phyloP scores from a whole-genome alignment of 2,113 vertebrate species.

The Sigmodon hispidus region DNA sequence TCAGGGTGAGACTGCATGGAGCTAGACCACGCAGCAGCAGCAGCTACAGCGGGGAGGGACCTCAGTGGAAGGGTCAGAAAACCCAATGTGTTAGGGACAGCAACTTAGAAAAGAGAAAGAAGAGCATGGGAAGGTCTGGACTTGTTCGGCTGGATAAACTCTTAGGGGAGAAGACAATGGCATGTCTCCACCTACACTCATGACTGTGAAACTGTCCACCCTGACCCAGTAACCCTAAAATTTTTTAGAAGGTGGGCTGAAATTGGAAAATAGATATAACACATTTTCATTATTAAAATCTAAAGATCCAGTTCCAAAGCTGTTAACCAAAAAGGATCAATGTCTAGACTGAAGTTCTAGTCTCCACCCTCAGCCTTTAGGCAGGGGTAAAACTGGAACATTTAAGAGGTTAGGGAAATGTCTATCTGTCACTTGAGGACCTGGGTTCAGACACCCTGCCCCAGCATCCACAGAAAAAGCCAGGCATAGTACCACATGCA shows the following conservation, averaged over 20 bases:
- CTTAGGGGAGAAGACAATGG: background rate
- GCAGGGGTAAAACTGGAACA: background rate
- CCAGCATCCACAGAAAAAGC: no score
- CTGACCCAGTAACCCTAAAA: background rate
- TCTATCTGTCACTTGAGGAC: background rate
- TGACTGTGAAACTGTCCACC: background rate
- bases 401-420: background rate
- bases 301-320: no score
- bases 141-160: no score
- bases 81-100: background rate
- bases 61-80: background rate
- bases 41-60: background rate
- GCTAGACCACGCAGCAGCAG: background rate
- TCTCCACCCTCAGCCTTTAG: no score
- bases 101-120: background rate
- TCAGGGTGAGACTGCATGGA: no score
- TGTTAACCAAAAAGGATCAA: no score
- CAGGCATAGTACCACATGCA: background rate
- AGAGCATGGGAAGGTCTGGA: no score
- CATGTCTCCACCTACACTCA: background rate
- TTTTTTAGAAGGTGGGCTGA: background rate
- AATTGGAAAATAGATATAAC: no score
- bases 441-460: background rate
- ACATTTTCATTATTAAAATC: background rate
- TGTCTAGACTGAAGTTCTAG: background rate